Evolutionary conservation across 2,797 vertebrate species (phyloP), one percentile per base, ranked within the genome.

Genomic region (Bradypodion ventrale): DNA sequence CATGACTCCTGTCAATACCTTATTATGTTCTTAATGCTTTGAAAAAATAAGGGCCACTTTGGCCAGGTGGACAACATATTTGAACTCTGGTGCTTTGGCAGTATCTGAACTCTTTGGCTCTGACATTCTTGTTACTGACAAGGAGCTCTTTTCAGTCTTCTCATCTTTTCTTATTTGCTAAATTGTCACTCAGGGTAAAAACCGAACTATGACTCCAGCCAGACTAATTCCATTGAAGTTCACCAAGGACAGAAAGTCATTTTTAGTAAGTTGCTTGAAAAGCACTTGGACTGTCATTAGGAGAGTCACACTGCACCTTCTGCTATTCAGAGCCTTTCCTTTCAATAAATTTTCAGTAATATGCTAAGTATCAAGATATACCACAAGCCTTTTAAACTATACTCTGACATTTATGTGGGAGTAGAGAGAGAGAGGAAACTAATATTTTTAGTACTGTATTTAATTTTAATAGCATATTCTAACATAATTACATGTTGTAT

Each of bases 121-220:
- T 66, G 0, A 2, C 77, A 62, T 66, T 88, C 23, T 56, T 25
- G 74, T 63, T 81, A 66, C 40, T 52, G 70, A 40, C 49, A 0
- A 0, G 56, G 27, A 29, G 49, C 37, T 42, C 87, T 27, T 29
- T 85, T 76, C 37, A 44, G 21, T 15, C 27, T 74, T 79, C 60
- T 79, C 49, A 75, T n/a, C 83, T 88, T 15, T 44, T 79, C 59
- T 4, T 1, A 35, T 59, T 79, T 83, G 84, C 84, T 90, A 82
- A 90, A 90, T n/a, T 82, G 74, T 37, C 2, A 82, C 40, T 89
- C 32, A 78, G 84, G 44, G 27, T 60, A 40, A 40, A 32, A 35
- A 88, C 80, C 42, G 19, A 82, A 40, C 56, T 13, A 66, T 37
- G 32, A n/a, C 16, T 63, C n/a, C 35, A 63, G 42, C 60, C 32